Conservation (phyloP, 2,113 vertebrate species). For the Lepisosteus osseus region DNA sequence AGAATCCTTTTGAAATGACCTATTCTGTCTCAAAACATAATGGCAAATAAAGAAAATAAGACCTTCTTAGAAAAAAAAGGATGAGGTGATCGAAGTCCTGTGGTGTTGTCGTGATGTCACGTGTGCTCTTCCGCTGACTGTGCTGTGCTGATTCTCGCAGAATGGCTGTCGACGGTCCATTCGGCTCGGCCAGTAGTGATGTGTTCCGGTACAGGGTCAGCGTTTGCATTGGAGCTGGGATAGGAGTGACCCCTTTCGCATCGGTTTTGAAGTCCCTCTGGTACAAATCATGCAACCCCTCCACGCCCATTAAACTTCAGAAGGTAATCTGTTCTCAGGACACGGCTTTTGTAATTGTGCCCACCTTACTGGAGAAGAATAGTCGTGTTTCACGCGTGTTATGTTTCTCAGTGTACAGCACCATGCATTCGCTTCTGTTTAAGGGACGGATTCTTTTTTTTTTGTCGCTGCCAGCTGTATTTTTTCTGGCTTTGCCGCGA, state of each 20-base stretch:
- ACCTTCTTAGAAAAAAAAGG: too few species aligned
- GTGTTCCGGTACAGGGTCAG: slow-evolving; percentile 64
- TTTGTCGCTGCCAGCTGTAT: slow-evolving; percentile 67
- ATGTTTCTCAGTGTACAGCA: too few species aligned
- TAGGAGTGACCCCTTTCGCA: slow-evolving; percentile 73
- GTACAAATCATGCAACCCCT: slow-evolving; percentile 51
- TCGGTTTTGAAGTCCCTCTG: slow-evolving; percentile 73
- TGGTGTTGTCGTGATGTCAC: too few species aligned
- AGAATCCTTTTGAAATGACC: too few species aligned
- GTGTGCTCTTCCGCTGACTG: too few species aligned
- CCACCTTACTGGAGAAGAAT: not conserved
- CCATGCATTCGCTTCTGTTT: too few species aligned
- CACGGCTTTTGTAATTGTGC: not conserved
- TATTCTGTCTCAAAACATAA: too few species aligned
- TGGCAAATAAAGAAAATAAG: too few species aligned
- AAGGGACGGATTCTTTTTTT: not conserved
- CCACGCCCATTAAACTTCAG: slow-evolving; percentile 40
- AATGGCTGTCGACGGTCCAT: slow-evolving; percentile 70
- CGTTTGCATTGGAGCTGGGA: slow-evolving; percentile 70
- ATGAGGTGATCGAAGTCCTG: too few species aligned
- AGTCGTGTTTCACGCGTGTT: too few species aligned
- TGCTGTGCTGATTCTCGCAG: slow-evolving; percentile 37
- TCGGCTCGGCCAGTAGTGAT: slow-evolving; percentile 59
- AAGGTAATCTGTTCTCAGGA: slow-evolving; percentile 53
- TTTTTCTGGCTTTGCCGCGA: slow-evolving; percentile 80